Evolutionary conservation across 2,113 vertebrate genomes (phyloP).

Genomic region (Indicator indicator): DNA sequence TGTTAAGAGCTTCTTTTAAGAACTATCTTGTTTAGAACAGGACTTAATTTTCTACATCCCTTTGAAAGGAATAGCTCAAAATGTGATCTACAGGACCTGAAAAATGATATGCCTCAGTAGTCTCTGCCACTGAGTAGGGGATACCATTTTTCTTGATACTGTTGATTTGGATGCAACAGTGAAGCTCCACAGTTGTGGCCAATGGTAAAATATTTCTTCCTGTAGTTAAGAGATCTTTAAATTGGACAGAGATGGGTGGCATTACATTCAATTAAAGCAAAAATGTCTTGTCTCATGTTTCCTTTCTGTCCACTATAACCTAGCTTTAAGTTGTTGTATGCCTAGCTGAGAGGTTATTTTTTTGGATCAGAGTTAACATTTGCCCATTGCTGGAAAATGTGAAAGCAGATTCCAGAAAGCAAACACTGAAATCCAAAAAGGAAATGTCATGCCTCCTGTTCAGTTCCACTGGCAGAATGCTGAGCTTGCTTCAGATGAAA

Average conservation of each 20-base stretch:
- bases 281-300: neutral
- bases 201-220: neutral
- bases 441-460: neutral
- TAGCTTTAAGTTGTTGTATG: neutral
- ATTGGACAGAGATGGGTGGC: neutral
- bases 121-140: neutral
- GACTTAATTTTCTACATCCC: neutral
- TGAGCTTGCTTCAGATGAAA: neutral
- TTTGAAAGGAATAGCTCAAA: neutral
- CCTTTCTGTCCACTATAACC: neutral
- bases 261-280: neutral
- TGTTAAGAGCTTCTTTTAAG: neutral
- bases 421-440: conserved; percentile 4
- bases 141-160: neutral
- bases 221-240: neutral
- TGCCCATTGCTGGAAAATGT: neutral
- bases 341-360: neutral
- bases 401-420: neutral
- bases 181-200: neutral
- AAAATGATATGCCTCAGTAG: neutral
- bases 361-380: neutral
- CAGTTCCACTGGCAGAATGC: neutral
- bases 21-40: neutral
- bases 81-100: neutral
- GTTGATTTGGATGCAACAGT: neutral